Evolutionary conservation across 2,797 vertebrate species (phyloP), one percentile per base, ranked within the genome.

Genomic region (Harpagifer antarcticus): DNA sequence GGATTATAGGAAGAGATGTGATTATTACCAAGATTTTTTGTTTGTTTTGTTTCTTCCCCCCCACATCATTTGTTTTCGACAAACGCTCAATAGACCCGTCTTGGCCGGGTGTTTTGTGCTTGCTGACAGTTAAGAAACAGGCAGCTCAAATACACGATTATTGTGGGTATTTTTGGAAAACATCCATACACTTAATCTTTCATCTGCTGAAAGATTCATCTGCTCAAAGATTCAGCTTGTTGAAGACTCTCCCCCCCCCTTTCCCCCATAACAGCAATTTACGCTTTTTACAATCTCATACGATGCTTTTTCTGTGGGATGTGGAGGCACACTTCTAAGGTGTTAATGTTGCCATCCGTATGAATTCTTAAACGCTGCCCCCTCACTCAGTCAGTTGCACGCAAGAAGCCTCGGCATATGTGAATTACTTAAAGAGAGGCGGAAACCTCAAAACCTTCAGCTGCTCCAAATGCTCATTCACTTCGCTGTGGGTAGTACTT

Each of bases 21-120:
- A 95, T 95, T 96, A 95, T 95, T 95, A 95, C 93, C 90, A 82
- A 90, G 91, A 90, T 91, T 88, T 86, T 82, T 70, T 78, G n/a
- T 78, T 83, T 78, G 58, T 59, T 81, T 72, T 85, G 13, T 83
- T 69, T 72, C 63, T 37, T 54, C 47, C 56, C 53, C 53, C 57
- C 62, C 60, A 48, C 76, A 81, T 88, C 85, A 85, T 91, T 93
- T 92, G 86, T 93, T 91, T 85, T 86, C 66, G 31, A 83, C 86
- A 72, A 88, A 84, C 69, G 57, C 85, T 94, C 90, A 93, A 93
- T 93, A 93, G 90, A 89, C 85, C 84, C 88, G 76, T 90, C 88
- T 90, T 84, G 84, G 85, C 87, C 68, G 74, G 68, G 64, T 44
- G 68, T 86, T 91, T 91, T 90, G 90, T 91, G 85, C 78, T 55